Evolutionary conservation across 2,888 invertebrate species (phyloP), one percentile per base, ranked within the genome.

Genomic region (Hydroisotoma schaefferi): DNA sequence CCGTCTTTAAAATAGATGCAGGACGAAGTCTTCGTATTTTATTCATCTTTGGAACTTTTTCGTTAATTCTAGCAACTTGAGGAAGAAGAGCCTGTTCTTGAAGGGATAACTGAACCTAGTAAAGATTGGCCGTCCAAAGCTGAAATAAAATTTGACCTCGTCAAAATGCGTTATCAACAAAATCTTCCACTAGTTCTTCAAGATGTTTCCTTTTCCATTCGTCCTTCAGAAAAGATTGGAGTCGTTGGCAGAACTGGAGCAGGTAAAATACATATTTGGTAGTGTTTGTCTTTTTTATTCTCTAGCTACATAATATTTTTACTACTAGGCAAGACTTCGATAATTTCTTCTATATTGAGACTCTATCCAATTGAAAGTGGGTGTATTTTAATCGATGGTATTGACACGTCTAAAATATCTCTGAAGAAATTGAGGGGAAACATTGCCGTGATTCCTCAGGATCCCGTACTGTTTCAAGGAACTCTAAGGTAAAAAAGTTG

Each of bases 191-290:
- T 76, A n/a, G 81, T 80, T 8, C 74, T 82, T 10, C 76, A 78
- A 53, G 77, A 77, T 12, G 74, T 82, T 18, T 76, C 76, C 10
- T 77, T 80, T 60, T 75, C 76, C 44, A 76, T 82, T 33, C 73
- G 76, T 28, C 75, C 77, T 15, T 75, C 76, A 27, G 80, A 81
- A 67, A 81, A 81, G 71, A 75, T 82, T 49, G 82, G 81, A 37
- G 79, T 82, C 55, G 79, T 82, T 48, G 82, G 82, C 27, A 73
- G 81, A 67, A 81, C 82, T 6, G 82, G 82, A 10, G 80, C 81
- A 57, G 82, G 81, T 78, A 71, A 64, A 69, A 40, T 8, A 33
- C 37, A 26, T 23, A 12, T 4, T 43, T 20, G 2, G 15, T 25
- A 33, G 18, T 23, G 5, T 28, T 22, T 18, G 43, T 56, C 22